Base-by-base conservation (phyloP, 2,888 invertebrate species). In the Clunio marinus region DNA sequence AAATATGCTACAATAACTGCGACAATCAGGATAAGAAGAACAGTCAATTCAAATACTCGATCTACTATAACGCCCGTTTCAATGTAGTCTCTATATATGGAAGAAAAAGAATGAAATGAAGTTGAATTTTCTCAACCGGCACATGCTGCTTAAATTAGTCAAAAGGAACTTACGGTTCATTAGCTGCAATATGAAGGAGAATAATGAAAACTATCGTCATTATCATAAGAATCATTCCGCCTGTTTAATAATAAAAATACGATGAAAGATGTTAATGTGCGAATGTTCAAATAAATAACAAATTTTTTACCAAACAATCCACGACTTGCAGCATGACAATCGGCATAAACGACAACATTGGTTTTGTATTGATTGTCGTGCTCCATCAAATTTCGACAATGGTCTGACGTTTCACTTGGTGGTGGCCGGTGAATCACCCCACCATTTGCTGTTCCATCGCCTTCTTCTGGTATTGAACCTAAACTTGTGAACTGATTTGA, bases 311-410 rank as follows among this genome's bases (percentile, higher is more conserved):
- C 79, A 76, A 90, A 89, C 24, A 90, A 79, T 1, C 90, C 90
- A 70, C 85, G 84, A 78, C 88, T 89, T 68, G 89, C 86, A 1
- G 89, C 86, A 74, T 88, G 87, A 75, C 90, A 91, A 78, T 91
- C 89, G 1, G 87, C 86, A 73, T 86, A 81, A 70, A 87, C 83
- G 55, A 86, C 83, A 35, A 86, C 78, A 73, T 83, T 83, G 72
- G 82, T 83, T 2, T 80, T 83, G 73, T 77, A 83, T 67, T 81
- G 80, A 66, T 81, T 81, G 3, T 81, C 81, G 45, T 72, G 72
- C 72, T 81, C 82, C 65, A 76, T 79, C 3, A 80, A 80, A 60
- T 79, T 20, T 20, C 68, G 24, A 28, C 66, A 69, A 62, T 69
- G 70, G 20, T 69, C 60, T 2, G 69, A 65, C 22, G 45, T 20